A percentile compares a stretch with the other conserved stretches of the same genome.
Conservation (phyloP, 2,113 vertebrate genomes). For the Cettia cetti region DNA sequence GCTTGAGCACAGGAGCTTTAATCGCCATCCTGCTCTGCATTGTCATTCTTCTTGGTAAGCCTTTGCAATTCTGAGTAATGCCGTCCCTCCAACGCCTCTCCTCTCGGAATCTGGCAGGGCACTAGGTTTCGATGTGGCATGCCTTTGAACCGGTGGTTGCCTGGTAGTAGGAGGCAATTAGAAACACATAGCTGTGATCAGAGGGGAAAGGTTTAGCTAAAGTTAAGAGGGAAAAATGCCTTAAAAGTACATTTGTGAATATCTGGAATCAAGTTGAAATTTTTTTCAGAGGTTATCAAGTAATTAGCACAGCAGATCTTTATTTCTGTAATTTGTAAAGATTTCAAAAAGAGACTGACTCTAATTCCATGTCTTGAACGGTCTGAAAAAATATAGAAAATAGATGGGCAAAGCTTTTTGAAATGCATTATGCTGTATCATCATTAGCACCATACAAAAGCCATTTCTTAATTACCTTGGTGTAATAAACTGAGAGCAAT, state of each 20-base stretch:
- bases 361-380: not conserved
- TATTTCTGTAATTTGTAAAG: not conserved
- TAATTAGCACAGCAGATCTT: not conserved
- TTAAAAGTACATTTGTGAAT: not conserved
- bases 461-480: slow-evolving; percentile 36
- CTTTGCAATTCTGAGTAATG: not conserved
- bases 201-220: not conserved
- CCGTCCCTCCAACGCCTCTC: not conserved
- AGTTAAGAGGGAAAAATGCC: not conserved
- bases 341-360: slow-evolving; percentile 16
- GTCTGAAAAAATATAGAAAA: not conserved
- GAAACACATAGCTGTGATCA: not conserved
- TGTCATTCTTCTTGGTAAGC: slow-evolving; percentile 93
- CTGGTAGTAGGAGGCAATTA: not conserved
- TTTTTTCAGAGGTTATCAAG: not conserved
- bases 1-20: slow-evolving; percentile 94
- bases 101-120: not conserved
- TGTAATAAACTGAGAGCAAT: not conserved
- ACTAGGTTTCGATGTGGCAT: not conserved
- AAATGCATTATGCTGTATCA: not conserved
- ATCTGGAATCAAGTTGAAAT: not conserved
- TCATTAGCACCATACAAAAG: slow-evolving; percentile 14
- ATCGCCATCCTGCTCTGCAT: slow-evolving; percentile 96
- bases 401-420: not conserved
- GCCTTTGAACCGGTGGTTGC: not conserved